These are phyloP conservation scores for Halictus ligatus DNA, from an alignment of 2,888 invertebrate genomes.

Conservation along the genomic window DNA sequence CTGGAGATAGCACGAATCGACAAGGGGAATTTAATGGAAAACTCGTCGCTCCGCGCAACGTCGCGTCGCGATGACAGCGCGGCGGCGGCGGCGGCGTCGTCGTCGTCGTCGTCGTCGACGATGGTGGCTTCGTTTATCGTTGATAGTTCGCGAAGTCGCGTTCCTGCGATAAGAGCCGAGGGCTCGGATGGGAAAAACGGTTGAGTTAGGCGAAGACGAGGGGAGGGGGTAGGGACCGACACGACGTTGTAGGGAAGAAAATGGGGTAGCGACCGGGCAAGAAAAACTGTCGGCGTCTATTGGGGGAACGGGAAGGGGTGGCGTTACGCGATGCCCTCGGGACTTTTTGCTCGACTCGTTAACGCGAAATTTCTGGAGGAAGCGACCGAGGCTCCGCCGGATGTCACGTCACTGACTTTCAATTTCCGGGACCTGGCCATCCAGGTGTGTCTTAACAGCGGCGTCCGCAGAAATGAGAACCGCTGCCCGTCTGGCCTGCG, in stretches of 20 bases:
- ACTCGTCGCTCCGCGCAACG: conserved; percentile 55
- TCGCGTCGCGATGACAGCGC: conserved; percentile 15
- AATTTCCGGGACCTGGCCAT: conserved; percentile 77
- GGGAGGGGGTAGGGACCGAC: not conserved
- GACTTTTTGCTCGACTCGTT: conserved; percentile 64
- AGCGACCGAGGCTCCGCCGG: conserved; percentile 66
- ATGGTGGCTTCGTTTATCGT: conserved; percentile 23
- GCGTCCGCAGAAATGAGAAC: conserved; percentile 46
- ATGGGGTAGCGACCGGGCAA: conserved; percentile 8
- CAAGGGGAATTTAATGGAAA: conserved; percentile 77
- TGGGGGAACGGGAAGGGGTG: not conserved
- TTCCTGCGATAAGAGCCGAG: conserved; percentile 16
- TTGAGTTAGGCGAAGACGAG: not conserved
- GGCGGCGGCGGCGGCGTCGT: conserved; percentile 16
- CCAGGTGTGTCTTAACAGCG: conserved; percentile 23
- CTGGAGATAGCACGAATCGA: conserved; percentile 77
- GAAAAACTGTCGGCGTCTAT: conserved; percentile 31
- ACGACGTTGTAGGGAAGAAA: conserved; percentile 32
- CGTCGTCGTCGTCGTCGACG: not conserved
- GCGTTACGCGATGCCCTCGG: conserved; percentile 9
- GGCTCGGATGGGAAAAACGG: conserved; percentile 7
- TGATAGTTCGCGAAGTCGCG: conserved; percentile 50
- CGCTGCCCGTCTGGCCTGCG: conserved; percentile 34
- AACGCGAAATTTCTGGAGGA: conserved; percentile 71
- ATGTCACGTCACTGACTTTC: conserved; percentile 81